Percentiles rank a stretch among this genome's conserved stretches.
Evolutionary conservation across 2,888 invertebrate genomes (phyloP).

Genomic region (Melieria omissa): DNA sequence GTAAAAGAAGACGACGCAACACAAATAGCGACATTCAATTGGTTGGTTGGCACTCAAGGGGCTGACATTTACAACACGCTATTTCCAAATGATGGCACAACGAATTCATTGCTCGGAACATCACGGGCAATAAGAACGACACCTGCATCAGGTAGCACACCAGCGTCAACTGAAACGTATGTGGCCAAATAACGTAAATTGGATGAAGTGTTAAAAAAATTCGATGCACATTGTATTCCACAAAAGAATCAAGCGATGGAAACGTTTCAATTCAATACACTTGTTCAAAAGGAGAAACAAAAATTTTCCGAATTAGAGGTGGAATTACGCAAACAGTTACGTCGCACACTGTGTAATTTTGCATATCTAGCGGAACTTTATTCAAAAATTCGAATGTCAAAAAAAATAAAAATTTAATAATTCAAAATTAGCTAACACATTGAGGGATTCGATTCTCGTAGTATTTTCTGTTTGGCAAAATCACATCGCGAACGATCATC

Average conservation of each 20-base stretch:
- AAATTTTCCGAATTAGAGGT: slow-evolving; percentile 43
- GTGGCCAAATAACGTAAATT: slow-evolving; percentile 19
- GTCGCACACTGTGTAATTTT: too few relatives aligned
- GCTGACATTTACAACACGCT: slow-evolving; percentile 12
- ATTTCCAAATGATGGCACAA: slow-evolving; percentile 22
- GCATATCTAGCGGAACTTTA: too few relatives aligned
- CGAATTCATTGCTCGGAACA: slow-evolving; percentile 19
- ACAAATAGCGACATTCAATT: slow-evolving; percentile 16
- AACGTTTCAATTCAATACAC: slow-evolving; percentile 41
- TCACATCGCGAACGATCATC: too few relatives aligned
- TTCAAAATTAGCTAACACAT: too few relatives aligned
- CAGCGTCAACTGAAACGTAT: background rate
- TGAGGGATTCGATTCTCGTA: too few relatives aligned
- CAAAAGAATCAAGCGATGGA: slow-evolving; percentile 14
- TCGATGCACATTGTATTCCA: slow-evolving; percentile 41
- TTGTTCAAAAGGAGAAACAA: slow-evolving; percentile 43
- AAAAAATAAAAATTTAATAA: too few relatives aligned
- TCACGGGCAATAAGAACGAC: background rate
- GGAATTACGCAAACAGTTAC: slow-evolving; percentile 41
- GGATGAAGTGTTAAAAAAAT: slow-evolving; percentile 29
- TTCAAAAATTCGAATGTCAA: too few relatives aligned
- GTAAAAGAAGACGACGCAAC: slow-evolving; percentile 22
- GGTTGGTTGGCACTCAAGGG: slow-evolving; percentile 28
- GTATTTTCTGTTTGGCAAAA: too few relatives aligned
- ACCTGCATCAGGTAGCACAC: slow-evolving; percentile 3